Conservation (phyloP, 2,797 vertebrate genomes). For the Galagoides demidoff region DNA sequence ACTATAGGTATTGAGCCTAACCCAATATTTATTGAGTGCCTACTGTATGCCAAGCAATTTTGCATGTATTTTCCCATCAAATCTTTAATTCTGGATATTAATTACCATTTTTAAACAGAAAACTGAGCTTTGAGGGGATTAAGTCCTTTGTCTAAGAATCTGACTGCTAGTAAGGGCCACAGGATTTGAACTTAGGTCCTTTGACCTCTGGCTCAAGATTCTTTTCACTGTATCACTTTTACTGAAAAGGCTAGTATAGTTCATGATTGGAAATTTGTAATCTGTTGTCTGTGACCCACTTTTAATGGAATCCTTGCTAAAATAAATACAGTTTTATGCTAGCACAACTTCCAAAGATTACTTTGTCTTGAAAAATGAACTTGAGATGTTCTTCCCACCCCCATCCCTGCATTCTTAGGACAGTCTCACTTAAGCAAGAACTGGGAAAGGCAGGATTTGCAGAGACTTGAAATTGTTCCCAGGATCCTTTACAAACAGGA, state of each 20-base stretch:
- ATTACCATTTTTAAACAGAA: constrained; percentile 25
- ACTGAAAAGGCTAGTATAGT: neutral
- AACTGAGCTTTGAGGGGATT: neutral
- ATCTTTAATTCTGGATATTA: constrained; percentile 36
- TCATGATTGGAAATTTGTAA: neutral
- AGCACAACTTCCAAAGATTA: neutral
- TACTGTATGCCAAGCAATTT: neutral
- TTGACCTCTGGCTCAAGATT: constrained; percentile 3
- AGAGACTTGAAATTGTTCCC: neutral
- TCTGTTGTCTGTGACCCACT: neutral
- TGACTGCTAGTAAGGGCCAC: neutral
- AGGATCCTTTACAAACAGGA: constrained; percentile 67
- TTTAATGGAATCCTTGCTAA: constrained; percentile 14
- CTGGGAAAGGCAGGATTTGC: neutral
- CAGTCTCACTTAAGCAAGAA: constrained; percentile 18
- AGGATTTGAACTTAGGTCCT: neutral
- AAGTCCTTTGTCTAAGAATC: neutral
- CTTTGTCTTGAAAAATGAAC: constrained; percentile 28
- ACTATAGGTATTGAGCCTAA: neutral
- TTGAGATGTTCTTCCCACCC: neutral
- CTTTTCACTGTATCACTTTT: neutral
- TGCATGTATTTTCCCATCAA: neutral
- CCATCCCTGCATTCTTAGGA: neutral
- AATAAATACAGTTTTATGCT: constrained; percentile 24
- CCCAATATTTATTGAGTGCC: neutral